phyloP scores from a whole-genome alignment of 2,888 invertebrate genomes.

The Chaetogeoica ovagalla region DNA sequence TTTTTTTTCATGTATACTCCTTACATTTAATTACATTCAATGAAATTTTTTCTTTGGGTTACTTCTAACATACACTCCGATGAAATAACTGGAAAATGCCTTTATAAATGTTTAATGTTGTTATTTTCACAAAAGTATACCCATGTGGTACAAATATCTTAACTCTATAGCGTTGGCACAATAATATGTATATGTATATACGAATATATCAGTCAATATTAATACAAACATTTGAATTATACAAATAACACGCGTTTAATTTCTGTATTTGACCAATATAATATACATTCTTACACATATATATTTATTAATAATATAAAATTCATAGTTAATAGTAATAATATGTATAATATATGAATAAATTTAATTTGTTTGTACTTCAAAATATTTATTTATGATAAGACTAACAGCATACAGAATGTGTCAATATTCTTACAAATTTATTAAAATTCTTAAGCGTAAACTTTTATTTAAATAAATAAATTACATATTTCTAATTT shows the following conservation, averaged over 20 bases:
- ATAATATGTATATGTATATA: neutral
- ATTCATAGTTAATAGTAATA: neutral
- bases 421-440: neutral
- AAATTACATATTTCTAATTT: neutral
- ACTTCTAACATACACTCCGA: neutral
- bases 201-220: neutral
- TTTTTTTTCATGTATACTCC: neutral
- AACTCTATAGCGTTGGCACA: slow-evolving; percentile 24
- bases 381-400: neutral
- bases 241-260: slow-evolving; percentile 15
- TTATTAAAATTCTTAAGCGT: slow-evolving; percentile 4
- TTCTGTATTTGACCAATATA: slow-evolving; percentile 23
- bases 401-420: slow-evolving; percentile 1
- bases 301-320: slow-evolving; percentile 7
- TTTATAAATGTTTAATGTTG: neutral
- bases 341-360: neutral
- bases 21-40: neutral
- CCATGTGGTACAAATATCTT: slow-evolving; percentile 17
- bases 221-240: slow-evolving; percentile 11
- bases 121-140: slow-evolving; percentile 23
- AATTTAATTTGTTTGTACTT: neutral
- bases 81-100: slow-evolving; percentile 24
- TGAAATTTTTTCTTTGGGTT: neutral
- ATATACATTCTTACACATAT: neutral
- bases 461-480: neutral